Conservation (phyloP, 2,888 invertebrate genomes). For the Ditula angustiorana region DNA sequence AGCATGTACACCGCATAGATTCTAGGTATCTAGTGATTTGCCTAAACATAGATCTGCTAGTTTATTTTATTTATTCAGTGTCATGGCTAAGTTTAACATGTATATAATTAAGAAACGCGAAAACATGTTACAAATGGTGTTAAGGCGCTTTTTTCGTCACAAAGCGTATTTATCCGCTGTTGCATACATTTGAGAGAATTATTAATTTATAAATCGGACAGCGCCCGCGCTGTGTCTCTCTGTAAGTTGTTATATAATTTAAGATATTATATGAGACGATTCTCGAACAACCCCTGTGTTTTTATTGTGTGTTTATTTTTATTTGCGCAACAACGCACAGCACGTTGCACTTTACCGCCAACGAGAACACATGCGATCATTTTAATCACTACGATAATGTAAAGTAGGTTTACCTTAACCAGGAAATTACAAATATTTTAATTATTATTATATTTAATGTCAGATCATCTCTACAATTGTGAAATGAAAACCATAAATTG, state of each 20-base stretch:
- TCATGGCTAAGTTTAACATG: constrained; percentile 47
- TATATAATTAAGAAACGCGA: constrained; percentile 38
- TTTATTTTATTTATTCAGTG: constrained; percentile 54
- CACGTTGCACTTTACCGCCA: constrained; percentile 10
- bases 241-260: constrained; percentile 71
- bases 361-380: not conserved
- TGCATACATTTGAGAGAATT: constrained; percentile 34
- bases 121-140: constrained; percentile 29
- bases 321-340: constrained; percentile 17
- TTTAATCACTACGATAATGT: not conserved
- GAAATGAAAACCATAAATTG: no score
- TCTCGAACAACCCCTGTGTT: constrained; percentile 64
- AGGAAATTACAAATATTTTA: no score
- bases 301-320: constrained; percentile 50
- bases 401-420: not conserved
- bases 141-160: constrained; percentile 34
- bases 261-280: constrained; percentile 78
- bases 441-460: no score
- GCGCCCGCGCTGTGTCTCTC: constrained; percentile 68
- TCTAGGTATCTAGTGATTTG: constrained; percentile 22
- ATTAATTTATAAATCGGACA: constrained; percentile 47
- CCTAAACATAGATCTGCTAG: constrained; percentile 76
- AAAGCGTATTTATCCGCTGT: constrained; percentile 39
- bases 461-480: no score
- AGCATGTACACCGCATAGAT: constrained; percentile 31